phyloP scores from a whole-genome alignment of 30 jellyfish, hydroid and myxozoan species.

The Pelagia noctiluca region DNA sequence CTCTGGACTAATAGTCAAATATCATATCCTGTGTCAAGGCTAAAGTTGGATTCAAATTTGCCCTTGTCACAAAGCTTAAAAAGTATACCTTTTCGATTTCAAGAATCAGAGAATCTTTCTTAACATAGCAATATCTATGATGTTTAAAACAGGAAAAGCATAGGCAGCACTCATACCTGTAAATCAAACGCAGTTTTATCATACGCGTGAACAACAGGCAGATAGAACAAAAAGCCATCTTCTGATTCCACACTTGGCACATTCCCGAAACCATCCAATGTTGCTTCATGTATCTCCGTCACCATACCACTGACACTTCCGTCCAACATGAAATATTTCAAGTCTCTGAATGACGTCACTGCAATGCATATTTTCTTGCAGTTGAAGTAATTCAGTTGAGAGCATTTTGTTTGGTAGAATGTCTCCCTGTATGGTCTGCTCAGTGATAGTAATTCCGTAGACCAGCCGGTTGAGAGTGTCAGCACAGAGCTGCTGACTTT shows the following conservation, averaged over 20 bases:
- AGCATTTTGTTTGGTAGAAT: constrained; percentile 7
- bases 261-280: constrained; percentile 4
- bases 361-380: constrained; percentile 49
- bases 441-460: neutral
- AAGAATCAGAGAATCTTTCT: too few relatives aligned
- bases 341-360: constrained; percentile 16
- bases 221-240: constrained; percentile 23
- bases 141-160: too few relatives aligned
- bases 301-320: neutral
- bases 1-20: too few relatives aligned
- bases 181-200: neutral
- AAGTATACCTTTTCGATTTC: too few relatives aligned
- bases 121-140: too few relatives aligned
- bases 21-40: too few relatives aligned
- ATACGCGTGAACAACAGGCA: constrained; percentile 37
- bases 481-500: constrained; percentile 15
- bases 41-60: too few relatives aligned
- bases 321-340: constrained; percentile 4
- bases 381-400: constrained; percentile 17
- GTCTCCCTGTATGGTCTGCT: constrained; percentile 25
- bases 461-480: constrained; percentile 21
- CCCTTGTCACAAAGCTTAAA: too few relatives aligned
- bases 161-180: constrained; percentile 42
- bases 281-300: constrained; percentile 26
- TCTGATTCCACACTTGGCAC: constrained; percentile 27